Evolutionary conservation across 2,797 vertebrate genomes (phyloP), one percentile per base, ranked within the genome.

Genomic region (Sardinella longiceps): DNA sequence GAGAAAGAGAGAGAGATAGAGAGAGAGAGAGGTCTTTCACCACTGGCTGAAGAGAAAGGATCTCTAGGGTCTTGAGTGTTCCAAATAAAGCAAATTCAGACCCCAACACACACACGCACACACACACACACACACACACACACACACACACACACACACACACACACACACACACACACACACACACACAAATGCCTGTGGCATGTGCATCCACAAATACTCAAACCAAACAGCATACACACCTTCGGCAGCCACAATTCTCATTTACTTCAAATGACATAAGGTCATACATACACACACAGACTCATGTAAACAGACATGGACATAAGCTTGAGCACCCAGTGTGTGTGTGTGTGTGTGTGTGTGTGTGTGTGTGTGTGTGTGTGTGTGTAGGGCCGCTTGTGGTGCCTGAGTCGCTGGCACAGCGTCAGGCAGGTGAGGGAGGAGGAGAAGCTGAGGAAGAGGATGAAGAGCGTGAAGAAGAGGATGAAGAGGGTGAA

Each of bases 11-110:
- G n/a, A 66, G 25, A 9, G 30, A 70, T 30, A 81, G 48, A 56
- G 63, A 84, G 74, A 83, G 90, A 92, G 86, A 89, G 90, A 94
- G 91, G 92, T 91, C 91, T 93, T 93, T 94, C 91, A 90, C 93
- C 92, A 94, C 92, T 94, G 94, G 94, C 90, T 94, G 90, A 88
- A 94, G 92, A 94, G 90, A 88, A 86, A 91, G 91, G 93, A 95
- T 93, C 92, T 92, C 90, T 91, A 92, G 91, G 66, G 87, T 90
- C 92, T 91, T 92, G 89, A 92, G 93, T 93, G 66, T 93, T 90
- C 92, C 83, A 87, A 89, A 90, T 74, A 74, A 74, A 74, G 30
- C 66, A 74, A 85, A 88, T 60, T 15, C 66, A 74, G 66, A 37
- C 63, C 63, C 30, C 66, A 4, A 28, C 9, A 11, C 10, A n/a